These are phyloP conservation scores for Nephila pilipes DNA, from an alignment of 1,140 invertebrate genomes.

Conservation along the genomic window DNA sequence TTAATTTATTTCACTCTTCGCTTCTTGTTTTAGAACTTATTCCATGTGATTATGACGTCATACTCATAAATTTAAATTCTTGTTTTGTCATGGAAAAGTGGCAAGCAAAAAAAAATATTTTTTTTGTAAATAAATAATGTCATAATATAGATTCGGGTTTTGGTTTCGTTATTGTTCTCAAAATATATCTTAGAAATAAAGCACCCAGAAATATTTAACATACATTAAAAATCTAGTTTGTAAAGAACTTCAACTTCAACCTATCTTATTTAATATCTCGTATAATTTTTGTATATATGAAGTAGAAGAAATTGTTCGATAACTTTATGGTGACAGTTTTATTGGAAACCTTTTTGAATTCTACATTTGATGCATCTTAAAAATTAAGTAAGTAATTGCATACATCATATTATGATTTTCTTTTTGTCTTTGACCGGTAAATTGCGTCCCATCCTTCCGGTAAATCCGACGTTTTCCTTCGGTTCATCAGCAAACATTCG, in stretches of 20 bases:
- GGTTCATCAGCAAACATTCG: not conserved
- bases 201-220: too few species aligned
- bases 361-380: not conserved
- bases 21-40: too few species aligned
- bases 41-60: too few species aligned
- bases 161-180: too few species aligned
- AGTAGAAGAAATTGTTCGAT: not conserved
- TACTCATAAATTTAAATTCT: too few species aligned
- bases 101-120: too few species aligned
- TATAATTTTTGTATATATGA: not conserved
- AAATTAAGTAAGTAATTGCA: not conserved
- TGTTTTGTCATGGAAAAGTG: too few species aligned
- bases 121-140: too few species aligned
- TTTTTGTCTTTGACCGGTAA: not conserved
- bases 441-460: not conserved
- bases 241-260: not conserved
- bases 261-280: not conserved
- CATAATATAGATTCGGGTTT: too few species aligned
- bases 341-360: not conserved
- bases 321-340: not conserved
- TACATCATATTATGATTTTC: not conserved
- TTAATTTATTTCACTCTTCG: too few species aligned
- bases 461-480: conserved; percentile 18
- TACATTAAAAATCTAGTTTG: too few species aligned
- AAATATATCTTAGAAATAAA: too few species aligned